phyloP scores from a whole-genome alignment of 2,888 invertebrate genomes.

The Drosophila gaucha region DNA sequence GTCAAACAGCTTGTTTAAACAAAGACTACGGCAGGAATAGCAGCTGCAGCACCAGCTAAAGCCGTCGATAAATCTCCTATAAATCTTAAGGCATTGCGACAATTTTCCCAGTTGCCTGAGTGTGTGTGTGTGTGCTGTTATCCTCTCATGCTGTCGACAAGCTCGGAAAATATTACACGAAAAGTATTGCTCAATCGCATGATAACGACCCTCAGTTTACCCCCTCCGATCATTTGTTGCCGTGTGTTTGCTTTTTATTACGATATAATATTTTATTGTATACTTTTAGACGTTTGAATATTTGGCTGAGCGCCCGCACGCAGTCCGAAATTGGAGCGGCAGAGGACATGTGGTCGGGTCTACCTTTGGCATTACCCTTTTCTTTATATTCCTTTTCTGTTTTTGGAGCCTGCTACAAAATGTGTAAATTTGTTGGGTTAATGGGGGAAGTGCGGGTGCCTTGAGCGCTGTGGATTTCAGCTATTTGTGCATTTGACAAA shows the following conservation, averaged over 20 bases:
- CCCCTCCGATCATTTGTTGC: conserved; percentile 17
- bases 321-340: conserved; percentile 17
- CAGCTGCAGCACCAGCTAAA: conserved; percentile 52
- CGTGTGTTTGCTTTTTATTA: conserved; percentile 71
- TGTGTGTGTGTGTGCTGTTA: conserved; percentile 31
- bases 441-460: conserved; percentile 12
- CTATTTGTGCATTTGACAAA: conserved; percentile 81
- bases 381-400: conserved; percentile 1
- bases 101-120: conserved; percentile 31
- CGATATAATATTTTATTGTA: conserved; percentile 79
- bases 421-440: conserved; percentile 79
- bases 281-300: conserved; percentile 76
- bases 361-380: conserved; percentile 61
- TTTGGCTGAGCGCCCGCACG: conserved; percentile 40
- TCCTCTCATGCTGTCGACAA: conserved; percentile 42
- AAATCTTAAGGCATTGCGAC: conserved; percentile 66
- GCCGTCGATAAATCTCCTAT: conserved; percentile 73
- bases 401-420: conserved; percentile 47
- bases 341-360: conserved; percentile 21
- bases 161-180: conserved; percentile 58
- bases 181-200: conserved; percentile 72
- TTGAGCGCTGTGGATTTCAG: conserved; percentile 63
- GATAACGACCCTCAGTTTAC: conserved; percentile 46
- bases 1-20: conserved; percentile 46
- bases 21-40: conserved; percentile 23